Evolutionary conservation across 2,113 vertebrate genomes (phyloP).

Genomic region (Psittacula cyanocephala): DNA sequence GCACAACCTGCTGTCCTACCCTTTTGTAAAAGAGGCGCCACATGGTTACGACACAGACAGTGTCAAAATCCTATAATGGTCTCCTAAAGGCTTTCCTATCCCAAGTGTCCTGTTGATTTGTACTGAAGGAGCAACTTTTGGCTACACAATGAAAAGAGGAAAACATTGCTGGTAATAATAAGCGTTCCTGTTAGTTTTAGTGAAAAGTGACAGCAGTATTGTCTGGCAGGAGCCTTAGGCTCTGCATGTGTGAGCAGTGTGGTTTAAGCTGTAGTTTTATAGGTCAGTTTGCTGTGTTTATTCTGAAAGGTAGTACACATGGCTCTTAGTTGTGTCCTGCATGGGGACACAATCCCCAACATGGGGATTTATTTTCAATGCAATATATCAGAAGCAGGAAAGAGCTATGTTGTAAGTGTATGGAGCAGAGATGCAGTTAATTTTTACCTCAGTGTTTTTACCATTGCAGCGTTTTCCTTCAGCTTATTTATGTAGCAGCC

Average conservation of each 20-base stretch:
- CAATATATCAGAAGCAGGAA: background rate
- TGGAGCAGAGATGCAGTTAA: background rate
- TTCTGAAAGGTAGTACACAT: background rate
- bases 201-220: background rate
- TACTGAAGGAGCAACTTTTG: background rate
- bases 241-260: background rate
- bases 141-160: background rate
- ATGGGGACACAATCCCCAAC: background rate
- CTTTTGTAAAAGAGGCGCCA: background rate
- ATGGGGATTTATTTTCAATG: background rate
- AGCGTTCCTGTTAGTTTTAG: background rate
- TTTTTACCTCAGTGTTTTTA: background rate
- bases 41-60: background rate
- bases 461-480: background rate
- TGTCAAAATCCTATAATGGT: background rate
- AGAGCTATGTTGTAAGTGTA: background rate
- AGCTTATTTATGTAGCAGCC: background rate
- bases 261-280: background rate
- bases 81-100: conserved; percentile 1
- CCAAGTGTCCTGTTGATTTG: background rate
- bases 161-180: background rate
- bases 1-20: background rate
- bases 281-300: background rate
- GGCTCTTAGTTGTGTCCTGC: background rate
- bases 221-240: background rate